phyloP scores from a whole-genome alignment of 2,797 vertebrate genomes.

The Enteromius treurensis region DNA sequence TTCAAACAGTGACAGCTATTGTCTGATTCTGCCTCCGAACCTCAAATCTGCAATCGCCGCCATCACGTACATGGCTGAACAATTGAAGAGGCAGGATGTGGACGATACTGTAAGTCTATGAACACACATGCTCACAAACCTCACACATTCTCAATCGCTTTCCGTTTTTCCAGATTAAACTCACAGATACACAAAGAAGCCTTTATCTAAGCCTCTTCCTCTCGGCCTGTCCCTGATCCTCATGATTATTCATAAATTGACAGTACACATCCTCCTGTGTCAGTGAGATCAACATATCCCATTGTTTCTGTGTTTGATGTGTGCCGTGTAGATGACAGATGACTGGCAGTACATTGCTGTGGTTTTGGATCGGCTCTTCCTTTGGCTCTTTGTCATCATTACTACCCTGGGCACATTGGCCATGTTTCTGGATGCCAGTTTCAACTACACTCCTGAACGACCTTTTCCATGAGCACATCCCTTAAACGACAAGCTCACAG shows the following conservation, averaged over 20 bases:
- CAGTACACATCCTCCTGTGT: constrained; percentile 21
- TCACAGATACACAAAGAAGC: constrained; percentile 19
- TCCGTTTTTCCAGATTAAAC: neutral
- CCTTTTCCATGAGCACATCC: constrained; percentile 71
- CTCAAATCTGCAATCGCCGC: constrained; percentile 81
- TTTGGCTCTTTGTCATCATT: constrained; percentile 82
- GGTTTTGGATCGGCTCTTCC: constrained; percentile 81
- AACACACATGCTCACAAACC: constrained; percentile 3
- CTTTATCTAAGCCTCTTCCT: neutral
- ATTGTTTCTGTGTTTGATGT: constrained; percentile 27
- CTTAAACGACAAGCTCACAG: constrained; percentile 24
- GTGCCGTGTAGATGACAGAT: constrained; percentile 73
- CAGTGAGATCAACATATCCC: neutral
- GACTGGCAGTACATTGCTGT: constrained; percentile 84
- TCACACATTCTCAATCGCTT: constrained; percentile 2
- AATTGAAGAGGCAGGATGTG: constrained; percentile 81
- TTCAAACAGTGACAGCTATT: constrained; percentile 75
- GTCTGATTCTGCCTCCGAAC: constrained; percentile 81
- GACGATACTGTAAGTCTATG: constrained; percentile 74
- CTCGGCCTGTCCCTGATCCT: neutral
- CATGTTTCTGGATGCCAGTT: constrained; percentile 83
- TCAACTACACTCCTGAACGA: constrained; percentile 80
- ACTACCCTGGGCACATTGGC: constrained; percentile 80
- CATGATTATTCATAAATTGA: constrained; percentile 24
- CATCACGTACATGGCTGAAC: constrained; percentile 81